Base-by-base conservation (phyloP, 2,888 invertebrate species). In the Leucophenga montana region DNA sequence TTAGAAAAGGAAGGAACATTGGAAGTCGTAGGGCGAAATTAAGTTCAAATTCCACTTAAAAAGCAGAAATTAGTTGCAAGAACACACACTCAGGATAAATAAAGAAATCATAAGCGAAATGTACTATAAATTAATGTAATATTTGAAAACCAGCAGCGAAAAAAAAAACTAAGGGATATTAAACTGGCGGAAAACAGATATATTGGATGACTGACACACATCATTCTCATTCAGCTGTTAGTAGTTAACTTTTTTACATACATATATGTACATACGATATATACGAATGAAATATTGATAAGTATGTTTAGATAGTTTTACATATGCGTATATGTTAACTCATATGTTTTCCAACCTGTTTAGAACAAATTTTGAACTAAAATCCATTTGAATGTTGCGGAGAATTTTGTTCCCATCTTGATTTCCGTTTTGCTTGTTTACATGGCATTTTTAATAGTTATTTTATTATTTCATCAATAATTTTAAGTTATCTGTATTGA, bases 81-180 rank as follows among this genome's bases (percentile, higher is more conserved):
- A 16, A 50, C n/a, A 50, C 18, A 50, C 39, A 3, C 39, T 1
- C 4, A 39, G 11, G 8, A 39, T 39, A 11, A 39, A 50, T 16
- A 50, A n/a, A 50, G n/a, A 8, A 50, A 6, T n/a, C 50, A 14
- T 6, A 16, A 2, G 16, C n/a, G 14, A 71, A 73, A 84, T 80
- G 77, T 83, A n/a, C n/a, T n/a, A n/a, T 33, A 79, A 79, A 81
- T 82, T 81, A 82, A 66, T 76, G 84, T 72, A 79, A 83, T 71
- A 77, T 72, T 61, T 66, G 70, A 20, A 62, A 33, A n/a, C n/a
- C n/a, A n/a, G n/a, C n/a, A n/a, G n/a, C n/a, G n/a, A n/a, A 31
- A 20, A 39, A 54, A 16, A 1, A 62, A 65, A 18, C 1, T 4
- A 13, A 31, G 9, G 27, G 22, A 57, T 27, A 16, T 48, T 53